A percentile compares a stretch with the other conserved stretches of the same genome.
Conservation (phyloP, 2,797 vertebrate genomes). For the Denticeps clupeoides region DNA sequence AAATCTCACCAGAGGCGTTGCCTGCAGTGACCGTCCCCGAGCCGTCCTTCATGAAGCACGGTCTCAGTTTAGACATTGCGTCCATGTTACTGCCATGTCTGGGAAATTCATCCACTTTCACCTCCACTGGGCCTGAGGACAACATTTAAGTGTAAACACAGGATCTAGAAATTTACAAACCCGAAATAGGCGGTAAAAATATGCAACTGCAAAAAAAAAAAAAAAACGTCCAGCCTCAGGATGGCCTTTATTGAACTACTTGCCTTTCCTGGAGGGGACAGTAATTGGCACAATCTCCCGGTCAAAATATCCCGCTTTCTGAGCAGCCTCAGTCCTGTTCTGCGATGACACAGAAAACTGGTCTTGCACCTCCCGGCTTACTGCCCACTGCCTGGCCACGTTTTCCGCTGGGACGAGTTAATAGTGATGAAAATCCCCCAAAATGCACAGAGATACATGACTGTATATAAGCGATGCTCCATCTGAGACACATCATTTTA, state of each 20-base stretch:
- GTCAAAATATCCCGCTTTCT: constrained; percentile 82
- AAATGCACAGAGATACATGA: too few relatives aligned
- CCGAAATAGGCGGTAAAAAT: too few relatives aligned
- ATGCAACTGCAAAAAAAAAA: not conserved
- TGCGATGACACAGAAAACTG: constrained; percentile 73
- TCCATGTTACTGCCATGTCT: constrained; percentile 77
- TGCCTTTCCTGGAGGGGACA: constrained; percentile 82
- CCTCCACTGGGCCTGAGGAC: constrained; percentile 66
- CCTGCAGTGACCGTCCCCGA: constrained; percentile 86
- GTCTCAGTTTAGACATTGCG: constrained; percentile 73
- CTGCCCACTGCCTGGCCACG: constrained; percentile 79
- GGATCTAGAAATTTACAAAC: too few relatives aligned
- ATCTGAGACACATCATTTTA: not conserved
- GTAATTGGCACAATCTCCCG: constrained; percentile 81
- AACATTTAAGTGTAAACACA: not conserved
- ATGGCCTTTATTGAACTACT: too few relatives aligned
- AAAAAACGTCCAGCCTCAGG: too few relatives aligned
- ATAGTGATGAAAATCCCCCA: too few relatives aligned
- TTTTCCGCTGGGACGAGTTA: constrained; percentile 93
- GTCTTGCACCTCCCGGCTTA: constrained; percentile 82
- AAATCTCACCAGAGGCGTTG: constrained; percentile 78
- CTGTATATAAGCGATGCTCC: not conserved
- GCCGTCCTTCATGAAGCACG: constrained; percentile 76
- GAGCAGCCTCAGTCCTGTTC: constrained; percentile 74
- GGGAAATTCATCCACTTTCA: constrained; percentile 83